Base-by-base conservation (phyloP, 1,140 invertebrate species). In the Thaumatotibia leucotreta region DNA sequence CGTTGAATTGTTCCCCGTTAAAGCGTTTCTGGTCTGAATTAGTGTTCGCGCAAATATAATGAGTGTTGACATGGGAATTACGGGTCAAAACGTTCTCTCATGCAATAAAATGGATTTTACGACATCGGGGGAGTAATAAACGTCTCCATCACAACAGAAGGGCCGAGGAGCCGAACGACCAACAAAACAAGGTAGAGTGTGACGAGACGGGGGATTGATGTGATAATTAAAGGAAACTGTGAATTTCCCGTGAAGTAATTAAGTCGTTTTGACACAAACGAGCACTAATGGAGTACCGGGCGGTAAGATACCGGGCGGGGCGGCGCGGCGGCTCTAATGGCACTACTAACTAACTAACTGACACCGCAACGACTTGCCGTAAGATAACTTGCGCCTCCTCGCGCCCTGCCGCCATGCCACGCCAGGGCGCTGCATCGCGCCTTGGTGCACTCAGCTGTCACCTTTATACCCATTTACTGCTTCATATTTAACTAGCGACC, bases 321-420 rank as follows among this genome's bases (percentile, higher is more conserved):
- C 54, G 75, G 66, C 74, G 70, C 77, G 70, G 62, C 65, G 63
- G 72, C 74, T 80, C 74, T 77, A 84, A 83, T 82, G 79, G 74
- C 74, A 76, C 77, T 80, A 77, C 80, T 78, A 80, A 79, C 78
- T 77, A 80, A 80, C 79, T 84, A 82, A 86, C 75, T 84, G 76
- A 82, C 77, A 75, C 83, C 83, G 66, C 80, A 83, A 80, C 79
- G 76, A 76, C 76, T 80, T 74, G 76, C 77, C 66, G 66, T 70
- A 71, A 67, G 58, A 73, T 70, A 66, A 45, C 66, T 62, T 69
- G 70, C 62, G 67, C 31, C 61, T 29, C 61, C 61, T 45, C 61
- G 29, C 27, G 69, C 72, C 69, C 39, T 62, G 58, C 39, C 65
- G 39, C 35, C 52, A 61, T 52, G 35, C 65, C 63, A 61, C 65